Evolutionary conservation across 2,888 invertebrate genomes (phyloP), one percentile per base, ranked within the genome.

Genomic region (Trissonchulus latispiculum): DNA sequence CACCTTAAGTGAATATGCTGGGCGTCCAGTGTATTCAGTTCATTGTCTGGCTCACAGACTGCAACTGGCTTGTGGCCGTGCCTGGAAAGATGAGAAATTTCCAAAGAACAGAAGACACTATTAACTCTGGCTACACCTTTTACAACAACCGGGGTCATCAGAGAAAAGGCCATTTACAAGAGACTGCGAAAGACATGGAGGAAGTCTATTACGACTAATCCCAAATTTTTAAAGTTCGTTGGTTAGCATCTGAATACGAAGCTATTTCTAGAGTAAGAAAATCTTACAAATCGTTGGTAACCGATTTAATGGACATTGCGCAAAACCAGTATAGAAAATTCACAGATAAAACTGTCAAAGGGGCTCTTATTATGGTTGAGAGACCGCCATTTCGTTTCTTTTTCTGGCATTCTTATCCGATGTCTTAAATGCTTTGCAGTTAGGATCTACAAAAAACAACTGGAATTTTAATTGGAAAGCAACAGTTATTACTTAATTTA

Each of bases 61-160:
- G 68, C 68, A 68, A 2, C 35, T 68, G 3, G 68, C 68, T 15
- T 29, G n/a, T 8, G 15, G 68, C 3, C n/a, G 68, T 15, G 68
- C 35, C 15, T 48, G 48, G 48, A 48, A 48, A 48, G 23, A 23
- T 48, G 8, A 8, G 23, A 48, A 8, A 48, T 15, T 48, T 48
- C 48, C 48, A 48, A 23, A 8, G 23, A 23, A 32, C 33, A 32
- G 68, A 68, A 32, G 31, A 68, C 3, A 32, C 3, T 15, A 32
- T 68, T 15, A 68, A 68, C 35, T n/a, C 15, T 15, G 29, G 29
- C 2, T 32, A 68, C 35, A 15, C 8, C n/a, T 68, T 68, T n/a
- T 68, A 68, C 68, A 68, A 68, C n/a, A 68, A 68, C 15, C 23
- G 32, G 15, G 68, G 68, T 15, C 68, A 68, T 33, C 8, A 29